Conservation (phyloP, 2,113 vertebrate species). For the rabbit (Oryctolagus cuniculus) region mOryCun1.1 NC_091432.1:189259501-189260000, state of each 20-base stretch:
- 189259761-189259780: conserved; percentile 58
- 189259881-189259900: conserved; percentile 3
- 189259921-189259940: conserved; percentile 50
- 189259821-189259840: conserved; percentile 5
- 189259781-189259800: conserved; percentile 23
- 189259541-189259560: not conserved
- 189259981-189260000: conserved; percentile 51
- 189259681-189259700: conserved; percentile 44
- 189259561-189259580: not conserved
- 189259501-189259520: not conserved
- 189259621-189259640: not conserved
- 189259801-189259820: conserved; percentile 30
- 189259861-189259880: conserved; percentile 16
- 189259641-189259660: not conserved
- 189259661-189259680: not conserved
- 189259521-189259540: not conserved
- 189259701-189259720: conserved; percentile 54
- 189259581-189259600: not conserved
- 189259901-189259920: not conserved
- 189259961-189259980: conserved; percentile 17
- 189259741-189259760: conserved; percentile 48
- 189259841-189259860: conserved; percentile 43
- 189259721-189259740: conserved; percentile 50
- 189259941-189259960: conserved; percentile 1
- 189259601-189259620: not conserved